Conservation (phyloP, 2,888 invertebrate genomes). For the Pandemis cinnamomeana region DNA sequence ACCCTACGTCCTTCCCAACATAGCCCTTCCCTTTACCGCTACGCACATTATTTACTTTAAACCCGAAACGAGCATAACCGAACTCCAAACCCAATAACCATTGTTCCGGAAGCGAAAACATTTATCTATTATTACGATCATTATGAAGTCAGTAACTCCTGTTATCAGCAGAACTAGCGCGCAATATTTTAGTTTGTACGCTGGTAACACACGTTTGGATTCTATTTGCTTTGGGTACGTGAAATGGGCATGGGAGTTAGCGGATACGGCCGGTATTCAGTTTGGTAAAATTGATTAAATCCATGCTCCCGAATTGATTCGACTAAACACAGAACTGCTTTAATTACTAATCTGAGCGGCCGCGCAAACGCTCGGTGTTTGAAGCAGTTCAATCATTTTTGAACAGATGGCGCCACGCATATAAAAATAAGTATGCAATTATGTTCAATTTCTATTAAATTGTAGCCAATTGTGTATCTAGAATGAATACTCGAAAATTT, state of each 20-base stretch:
- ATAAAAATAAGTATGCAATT: no score
- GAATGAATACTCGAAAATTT: no score
- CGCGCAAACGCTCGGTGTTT: no score
- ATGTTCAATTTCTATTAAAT: no score
- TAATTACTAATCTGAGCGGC: no score
- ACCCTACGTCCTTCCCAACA: background rate
- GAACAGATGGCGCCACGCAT: no score
- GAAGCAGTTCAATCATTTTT: no score
- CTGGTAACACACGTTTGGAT: slow-evolving; percentile 20
- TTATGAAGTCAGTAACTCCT: slow-evolving; percentile 36
- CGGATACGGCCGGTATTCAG: background rate
- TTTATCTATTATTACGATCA: slow-evolving; percentile 41
- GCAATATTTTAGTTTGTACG: slow-evolving; percentile 38
- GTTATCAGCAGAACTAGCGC: slow-evolving; percentile 30
- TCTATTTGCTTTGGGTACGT: slow-evolving; percentile 23
- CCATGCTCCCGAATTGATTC: no score
- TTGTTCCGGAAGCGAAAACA: slow-evolving; percentile 34
- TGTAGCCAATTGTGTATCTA: no score
- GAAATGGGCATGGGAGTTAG: slow-evolving; percentile 14
- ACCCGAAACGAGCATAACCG: slow-evolving; percentile 2
- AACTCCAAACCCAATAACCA: slow-evolving; percentile 10
- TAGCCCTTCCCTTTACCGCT: background rate
- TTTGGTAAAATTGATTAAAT: no score
- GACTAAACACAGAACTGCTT: no score
- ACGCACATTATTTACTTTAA: slow-evolving; percentile 17